Evolutionary conservation across 2,797 vertebrate genomes (phyloP).

Genomic region (Phataginus tetradactyla): DNA sequence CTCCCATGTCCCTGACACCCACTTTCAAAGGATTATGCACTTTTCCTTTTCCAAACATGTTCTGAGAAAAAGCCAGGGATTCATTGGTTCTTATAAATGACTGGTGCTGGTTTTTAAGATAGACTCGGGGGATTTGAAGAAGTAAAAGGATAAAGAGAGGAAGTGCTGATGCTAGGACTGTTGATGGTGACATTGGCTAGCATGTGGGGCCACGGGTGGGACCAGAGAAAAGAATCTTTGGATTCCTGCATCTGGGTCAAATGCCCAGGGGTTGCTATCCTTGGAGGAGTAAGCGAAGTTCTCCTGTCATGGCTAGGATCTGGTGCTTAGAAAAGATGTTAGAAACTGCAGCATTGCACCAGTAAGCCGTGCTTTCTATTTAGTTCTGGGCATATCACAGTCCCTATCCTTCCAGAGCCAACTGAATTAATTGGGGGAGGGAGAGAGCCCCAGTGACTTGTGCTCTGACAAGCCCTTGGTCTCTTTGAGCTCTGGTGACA

Average conservation of each 20-base stretch:
- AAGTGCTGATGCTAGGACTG: neutral
- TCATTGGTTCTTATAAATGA: neutral
- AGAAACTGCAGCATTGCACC: neutral
- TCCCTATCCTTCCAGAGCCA: constrained; percentile 44
- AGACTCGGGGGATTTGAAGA: neutral
- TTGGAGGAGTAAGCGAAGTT: neutral
- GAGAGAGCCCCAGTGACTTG: constrained; percentile 70
- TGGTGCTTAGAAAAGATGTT: neutral
- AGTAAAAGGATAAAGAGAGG: neutral
- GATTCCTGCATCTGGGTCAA: neutral
- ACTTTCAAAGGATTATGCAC: neutral
- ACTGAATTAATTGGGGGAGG: constrained; percentile 76
- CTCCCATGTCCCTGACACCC: neutral
- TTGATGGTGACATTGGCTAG: neutral
- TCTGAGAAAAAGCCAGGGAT: neutral
- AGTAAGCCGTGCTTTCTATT: neutral
- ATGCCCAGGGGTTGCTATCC: neutral
- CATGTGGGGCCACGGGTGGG: neutral
- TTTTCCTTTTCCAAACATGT: neutral
- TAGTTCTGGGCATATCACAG: neutral
- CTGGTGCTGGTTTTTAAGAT: neutral
- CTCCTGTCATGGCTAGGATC: neutral
- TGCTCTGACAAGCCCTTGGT: constrained; percentile 76
- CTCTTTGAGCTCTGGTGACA: constrained; percentile 74
- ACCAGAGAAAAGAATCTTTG: neutral